Percentiles rank a stretch among this genome's conserved stretches.
These are phyloP conservation scores for Ochlodes sylvanus DNA, from an alignment of 2,888 invertebrate species.

Conservation along the genomic window DNA sequence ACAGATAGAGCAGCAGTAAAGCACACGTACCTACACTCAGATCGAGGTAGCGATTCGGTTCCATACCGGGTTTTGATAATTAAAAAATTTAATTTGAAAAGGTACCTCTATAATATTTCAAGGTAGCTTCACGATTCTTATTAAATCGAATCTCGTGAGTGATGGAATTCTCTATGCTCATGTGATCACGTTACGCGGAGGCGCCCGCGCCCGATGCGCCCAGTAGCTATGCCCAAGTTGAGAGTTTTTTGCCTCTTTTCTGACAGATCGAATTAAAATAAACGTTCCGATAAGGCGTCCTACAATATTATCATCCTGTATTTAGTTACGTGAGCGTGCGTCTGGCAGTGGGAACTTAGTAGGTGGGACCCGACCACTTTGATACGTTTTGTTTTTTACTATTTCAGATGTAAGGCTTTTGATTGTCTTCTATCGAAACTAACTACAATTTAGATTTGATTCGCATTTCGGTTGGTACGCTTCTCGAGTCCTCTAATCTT, in stretches of 20 bases:
- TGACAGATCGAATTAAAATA: conserved; percentile 85
- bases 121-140: conserved; percentile 27
- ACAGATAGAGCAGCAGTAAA: too few species aligned
- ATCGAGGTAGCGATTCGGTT: conserved; percentile 4
- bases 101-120: conserved; percentile 18
- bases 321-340: conserved; percentile 80
- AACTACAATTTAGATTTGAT: conserved; percentile 14
- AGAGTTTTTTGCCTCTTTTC: conserved; percentile 75
- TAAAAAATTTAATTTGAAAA: conserved; percentile 8
- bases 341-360: conserved; percentile 78
- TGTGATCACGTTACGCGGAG: conserved; percentile 50
- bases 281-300: conserved; percentile 82
- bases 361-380: conserved; percentile 68
- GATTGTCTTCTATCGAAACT: conserved; percentile 19
- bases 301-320: conserved; percentile 80
- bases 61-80: not conserved
- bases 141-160: conserved; percentile 41
- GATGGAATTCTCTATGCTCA: conserved; percentile 53
- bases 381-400: conserved; percentile 55
- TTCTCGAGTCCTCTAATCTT: not conserved
- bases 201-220: conserved; percentile 60
- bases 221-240: conserved; percentile 72
- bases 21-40: not conserved
- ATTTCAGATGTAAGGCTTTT: conserved; percentile 40
- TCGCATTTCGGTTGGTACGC: conserved; percentile 10